phyloP scores from a whole-genome alignment of 2,113 vertebrate genomes.

The Panthera leo region DNA sequence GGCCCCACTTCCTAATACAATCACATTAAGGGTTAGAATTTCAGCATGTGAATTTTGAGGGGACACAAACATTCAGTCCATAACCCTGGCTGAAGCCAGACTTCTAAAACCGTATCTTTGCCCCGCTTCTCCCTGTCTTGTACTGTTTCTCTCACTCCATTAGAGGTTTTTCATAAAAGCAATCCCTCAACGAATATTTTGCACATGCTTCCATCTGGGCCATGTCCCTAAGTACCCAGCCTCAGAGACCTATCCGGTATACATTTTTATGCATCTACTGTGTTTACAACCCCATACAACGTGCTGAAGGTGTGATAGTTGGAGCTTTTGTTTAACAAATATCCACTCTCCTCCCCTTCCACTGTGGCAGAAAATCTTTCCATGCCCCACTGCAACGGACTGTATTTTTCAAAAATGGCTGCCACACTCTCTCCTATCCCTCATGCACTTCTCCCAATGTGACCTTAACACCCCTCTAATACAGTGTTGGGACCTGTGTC shows the following conservation, averaged over 20 bases:
- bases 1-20: neutral
- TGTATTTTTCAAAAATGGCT: neutral
- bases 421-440: neutral
- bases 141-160: neutral
- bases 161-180: neutral
- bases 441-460: neutral
- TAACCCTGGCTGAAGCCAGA: neutral
- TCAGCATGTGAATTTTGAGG: neutral
- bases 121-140: neutral
- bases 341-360: neutral
- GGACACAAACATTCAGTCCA: neutral
- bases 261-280: neutral
- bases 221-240: neutral
- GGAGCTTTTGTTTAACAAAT: neutral
- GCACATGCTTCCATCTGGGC: neutral
- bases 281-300: neutral
- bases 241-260: neutral
- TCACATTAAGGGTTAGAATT: neutral
- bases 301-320: neutral
- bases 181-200: neutral
- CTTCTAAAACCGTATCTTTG: neutral
- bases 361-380: neutral
- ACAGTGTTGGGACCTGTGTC: neutral
- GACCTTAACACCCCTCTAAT: neutral
- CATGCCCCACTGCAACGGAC: no score